phyloP scores from a whole-genome alignment of 2,888 invertebrate species.

The Thera britannica region DNA sequence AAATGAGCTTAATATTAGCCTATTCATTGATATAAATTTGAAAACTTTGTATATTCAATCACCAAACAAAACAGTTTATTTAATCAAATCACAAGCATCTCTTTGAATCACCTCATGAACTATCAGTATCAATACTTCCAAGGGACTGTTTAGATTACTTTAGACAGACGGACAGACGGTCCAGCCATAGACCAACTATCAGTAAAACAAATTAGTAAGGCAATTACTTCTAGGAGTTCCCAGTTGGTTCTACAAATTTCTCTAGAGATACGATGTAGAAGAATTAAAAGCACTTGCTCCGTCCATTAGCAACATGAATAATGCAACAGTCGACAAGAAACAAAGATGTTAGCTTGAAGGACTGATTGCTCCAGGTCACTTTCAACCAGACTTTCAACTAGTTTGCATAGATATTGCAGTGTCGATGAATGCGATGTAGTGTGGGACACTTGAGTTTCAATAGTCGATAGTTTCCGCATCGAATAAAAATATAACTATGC shows the following conservation, averaged over 20 bases:
- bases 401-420: conserved; percentile 40
- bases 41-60: no score
- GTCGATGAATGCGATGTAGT: conserved; percentile 25
- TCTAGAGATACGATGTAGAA: conserved; percentile 23
- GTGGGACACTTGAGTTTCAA: conserved; percentile 5
- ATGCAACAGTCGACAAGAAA: conserved; percentile 38
- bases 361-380: conserved; percentile 36
- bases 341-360: conserved; percentile 39
- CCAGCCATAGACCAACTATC: no score
- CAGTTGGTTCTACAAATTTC: background rate
- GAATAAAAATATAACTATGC: background rate
- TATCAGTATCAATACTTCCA: background rate
- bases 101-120: background rate
- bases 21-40: no score
- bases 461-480: background rate
- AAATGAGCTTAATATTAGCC: no score
- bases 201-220: background rate
- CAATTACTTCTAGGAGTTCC: background rate
- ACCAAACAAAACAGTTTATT: background rate
- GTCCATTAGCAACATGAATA: conserved; percentile 39
- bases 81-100: background rate
- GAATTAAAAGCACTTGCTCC: conserved; percentile 32
- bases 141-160: background rate
- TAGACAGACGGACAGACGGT: background rate
- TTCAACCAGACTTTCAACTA: conserved; percentile 40